Evolutionary conservation across 2,888 invertebrate genomes (phyloP).

Genomic region (Schizotus pectinicornis): DNA sequence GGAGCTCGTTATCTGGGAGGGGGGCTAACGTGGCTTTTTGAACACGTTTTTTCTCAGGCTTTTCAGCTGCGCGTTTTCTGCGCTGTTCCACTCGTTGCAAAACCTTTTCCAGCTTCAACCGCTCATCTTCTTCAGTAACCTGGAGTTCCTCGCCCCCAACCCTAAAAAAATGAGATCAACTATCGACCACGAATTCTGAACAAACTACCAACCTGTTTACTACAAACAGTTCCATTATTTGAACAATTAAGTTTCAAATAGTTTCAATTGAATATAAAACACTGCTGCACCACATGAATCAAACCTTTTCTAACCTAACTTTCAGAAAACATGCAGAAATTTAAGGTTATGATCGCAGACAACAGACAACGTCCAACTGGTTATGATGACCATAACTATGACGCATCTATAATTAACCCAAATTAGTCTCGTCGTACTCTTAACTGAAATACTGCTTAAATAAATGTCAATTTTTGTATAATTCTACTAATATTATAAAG

Average conservation of each 20-base stretch:
- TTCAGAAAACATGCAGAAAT: neutral
- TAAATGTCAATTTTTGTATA: no score
- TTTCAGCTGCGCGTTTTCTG: slow-evolving; percentile 48
- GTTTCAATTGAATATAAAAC: neutral
- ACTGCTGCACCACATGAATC: neutral
- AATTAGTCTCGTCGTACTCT: no score
- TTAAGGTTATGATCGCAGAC: slow-evolving; percentile 6
- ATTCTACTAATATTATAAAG: no score
- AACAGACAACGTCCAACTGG: no score
- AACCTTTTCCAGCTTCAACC: slow-evolving; percentile 64
- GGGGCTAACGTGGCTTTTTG: slow-evolving; percentile 12
- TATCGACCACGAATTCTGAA: slow-evolving; percentile 23
- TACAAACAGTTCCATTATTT: slow-evolving; percentile 72
- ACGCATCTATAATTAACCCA: no score
- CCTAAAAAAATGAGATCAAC: slow-evolving; percentile 44
- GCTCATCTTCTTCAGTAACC: slow-evolving; percentile 58
- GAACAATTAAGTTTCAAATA: no score
- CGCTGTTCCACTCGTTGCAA: slow-evolving; percentile 65
- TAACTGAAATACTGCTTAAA: no score
- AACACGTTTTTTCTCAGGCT: slow-evolving; percentile 37
- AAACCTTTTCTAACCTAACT: neutral
- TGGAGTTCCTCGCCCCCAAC: slow-evolving; percentile 59
- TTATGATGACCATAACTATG: no score
- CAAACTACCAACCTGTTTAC: slow-evolving; percentile 67
- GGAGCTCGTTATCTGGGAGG: no score